Percentiles rank a stretch among this genome's conserved stretches.
These are phyloP conservation scores for Saguinus imperator DNA, from an alignment of 2,113 vertebrate species.

Conservation along the genomic window DNA sequence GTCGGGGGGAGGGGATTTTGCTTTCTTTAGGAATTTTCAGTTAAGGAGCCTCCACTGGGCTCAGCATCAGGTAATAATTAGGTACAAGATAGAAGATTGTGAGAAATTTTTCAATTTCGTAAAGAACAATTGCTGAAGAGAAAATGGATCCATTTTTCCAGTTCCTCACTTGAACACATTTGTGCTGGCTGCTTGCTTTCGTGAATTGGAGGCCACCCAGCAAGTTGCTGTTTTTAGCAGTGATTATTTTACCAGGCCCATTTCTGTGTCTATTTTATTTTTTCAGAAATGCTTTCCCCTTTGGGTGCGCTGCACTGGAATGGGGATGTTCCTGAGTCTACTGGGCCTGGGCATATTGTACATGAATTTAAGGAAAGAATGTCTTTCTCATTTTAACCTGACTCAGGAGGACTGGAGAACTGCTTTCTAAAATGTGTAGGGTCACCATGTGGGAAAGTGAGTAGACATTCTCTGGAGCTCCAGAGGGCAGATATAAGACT, in stretches of 20 bases:
- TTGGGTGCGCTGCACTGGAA: background rate
- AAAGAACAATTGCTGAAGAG: conserved; percentile 58
- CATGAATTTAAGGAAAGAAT: background rate
- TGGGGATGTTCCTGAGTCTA: background rate
- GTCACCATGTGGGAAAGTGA: background rate
- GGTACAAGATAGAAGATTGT: conserved; percentile 25
- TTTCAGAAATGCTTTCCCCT: conserved; percentile 26
- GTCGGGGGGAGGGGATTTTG: background rate
- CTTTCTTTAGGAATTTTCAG: background rate
- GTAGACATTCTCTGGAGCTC: background rate
- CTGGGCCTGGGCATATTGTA: background rate
- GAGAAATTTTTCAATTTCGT: conserved; percentile 43
- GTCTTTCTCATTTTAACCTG: background rate
- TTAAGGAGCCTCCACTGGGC: conserved; percentile 47
- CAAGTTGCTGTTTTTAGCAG: conserved; percentile 57
- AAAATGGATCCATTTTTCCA: conserved; percentile 47
- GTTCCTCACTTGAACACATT: conserved; percentile 4
- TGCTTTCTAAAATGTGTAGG: background rate
- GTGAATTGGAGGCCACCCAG: conserved; percentile 55
- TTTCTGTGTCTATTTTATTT: conserved; percentile 49
- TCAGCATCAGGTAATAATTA: conserved; percentile 67
- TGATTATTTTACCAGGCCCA: conserved; percentile 52
- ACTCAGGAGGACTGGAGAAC: background rate
- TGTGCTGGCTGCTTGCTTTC: conserved; percentile 46
- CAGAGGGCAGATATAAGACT: background rate